Conservation (phyloP, 2,888 invertebrate genomes). For the Andrena praecox region DNA sequence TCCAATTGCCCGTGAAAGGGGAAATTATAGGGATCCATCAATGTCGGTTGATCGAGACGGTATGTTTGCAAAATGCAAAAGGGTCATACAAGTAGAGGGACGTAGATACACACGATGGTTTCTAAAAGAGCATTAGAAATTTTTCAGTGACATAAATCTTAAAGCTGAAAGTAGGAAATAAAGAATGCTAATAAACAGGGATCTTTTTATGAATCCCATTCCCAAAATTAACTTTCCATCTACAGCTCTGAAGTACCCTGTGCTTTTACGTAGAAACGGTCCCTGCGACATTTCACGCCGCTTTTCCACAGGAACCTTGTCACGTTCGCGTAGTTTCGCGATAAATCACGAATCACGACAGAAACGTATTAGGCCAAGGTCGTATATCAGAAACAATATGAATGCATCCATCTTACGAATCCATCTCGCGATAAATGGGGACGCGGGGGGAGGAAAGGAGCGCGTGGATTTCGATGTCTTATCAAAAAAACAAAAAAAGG, state of each 20-base stretch:
- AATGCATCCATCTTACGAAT: conserved; percentile 43
- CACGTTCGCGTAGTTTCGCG: conserved; percentile 3
- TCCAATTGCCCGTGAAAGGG: conserved; percentile 24
- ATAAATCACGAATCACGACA: conserved; percentile 46
- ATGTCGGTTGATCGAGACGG: conserved; percentile 26
- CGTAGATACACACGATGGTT: neutral
- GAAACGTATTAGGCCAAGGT: conserved; percentile 44
- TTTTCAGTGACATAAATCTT: too few relatives aligned
- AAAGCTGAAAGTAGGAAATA: too few relatives aligned
- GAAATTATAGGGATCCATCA: conserved; percentile 49
- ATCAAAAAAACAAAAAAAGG: neutral
- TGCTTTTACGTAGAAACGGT: neutral
- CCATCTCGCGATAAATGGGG: conserved; percentile 34
- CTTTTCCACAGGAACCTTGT: neutral
- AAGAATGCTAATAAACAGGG: too few relatives aligned
- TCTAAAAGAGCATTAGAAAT: too few relatives aligned
- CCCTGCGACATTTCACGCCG: neutral
- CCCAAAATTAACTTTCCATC: conserved; percentile 18
- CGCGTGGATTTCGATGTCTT: conserved; percentile 32
- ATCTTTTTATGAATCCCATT: neutral
- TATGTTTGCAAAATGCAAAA: conserved; percentile 13
- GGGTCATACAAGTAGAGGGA: neutral
- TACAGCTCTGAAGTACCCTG: neutral
- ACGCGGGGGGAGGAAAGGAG: neutral
- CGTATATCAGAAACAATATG: conserved; percentile 36